These are phyloP conservation scores for Aphidius colemani DNA, from an alignment of 2,888 invertebrate species.

Conservation along the genomic window DNA sequence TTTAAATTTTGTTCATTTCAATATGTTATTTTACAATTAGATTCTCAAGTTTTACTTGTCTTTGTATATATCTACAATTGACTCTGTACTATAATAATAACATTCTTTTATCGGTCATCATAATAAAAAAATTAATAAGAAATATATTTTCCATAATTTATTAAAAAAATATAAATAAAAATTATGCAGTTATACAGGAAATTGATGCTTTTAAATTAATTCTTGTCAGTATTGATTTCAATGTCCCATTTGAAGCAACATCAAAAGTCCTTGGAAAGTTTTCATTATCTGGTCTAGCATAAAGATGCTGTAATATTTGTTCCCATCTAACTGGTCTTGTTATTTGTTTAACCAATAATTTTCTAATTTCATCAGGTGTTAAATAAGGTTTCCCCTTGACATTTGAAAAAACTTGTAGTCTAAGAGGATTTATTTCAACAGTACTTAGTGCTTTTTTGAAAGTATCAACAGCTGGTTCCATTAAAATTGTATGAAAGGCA, in stretches of 20 bases:
- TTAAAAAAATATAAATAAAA: no score
- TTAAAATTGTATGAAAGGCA: constrained; percentile 83
- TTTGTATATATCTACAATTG: no score
- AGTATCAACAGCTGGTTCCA: constrained; percentile 73
- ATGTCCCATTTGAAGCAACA: constrained; percentile 81
- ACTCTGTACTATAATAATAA: no score
- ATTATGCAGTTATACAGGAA: constrained; percentile 62
- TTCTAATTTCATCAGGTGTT: constrained; percentile 63
- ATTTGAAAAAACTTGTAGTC: constrained; percentile 77
- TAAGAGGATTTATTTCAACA: constrained; percentile 66
- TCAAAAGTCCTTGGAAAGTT: constrained; percentile 84
- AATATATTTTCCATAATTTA: no score
- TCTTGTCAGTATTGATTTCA: constrained; percentile 77
- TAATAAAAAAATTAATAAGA: no score
- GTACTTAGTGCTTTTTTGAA: constrained; percentile 68
- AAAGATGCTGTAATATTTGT: constrained; percentile 83
- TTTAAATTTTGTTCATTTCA: no score
- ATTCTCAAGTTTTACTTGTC: no score
- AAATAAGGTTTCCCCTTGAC: constrained; percentile 69
- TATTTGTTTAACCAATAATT: constrained; percentile 71
- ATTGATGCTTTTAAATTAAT: constrained; percentile 85
- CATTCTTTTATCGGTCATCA: no score
- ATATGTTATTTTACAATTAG: no score
- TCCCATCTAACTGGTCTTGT: constrained; percentile 88
- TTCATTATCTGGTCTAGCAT: constrained; percentile 69